These are phyloP conservation scores for Ostrea edulis DNA, from an alignment of 1,140 invertebrate genomes.

Conservation along the genomic window DNA sequence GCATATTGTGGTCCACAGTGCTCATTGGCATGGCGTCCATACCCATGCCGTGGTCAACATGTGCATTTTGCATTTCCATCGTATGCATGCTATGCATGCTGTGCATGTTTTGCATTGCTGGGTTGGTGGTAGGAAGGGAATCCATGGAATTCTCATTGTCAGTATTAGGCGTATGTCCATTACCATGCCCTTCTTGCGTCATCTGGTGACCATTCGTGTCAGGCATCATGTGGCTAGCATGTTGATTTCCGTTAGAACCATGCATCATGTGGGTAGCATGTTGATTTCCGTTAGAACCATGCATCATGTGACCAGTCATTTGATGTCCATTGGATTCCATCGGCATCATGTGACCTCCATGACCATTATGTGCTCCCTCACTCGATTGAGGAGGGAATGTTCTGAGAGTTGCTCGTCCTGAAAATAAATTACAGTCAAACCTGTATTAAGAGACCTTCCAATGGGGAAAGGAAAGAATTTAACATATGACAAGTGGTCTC, in stretches of 20 bases:
- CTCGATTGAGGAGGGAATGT: not conserved
- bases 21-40: not conserved
- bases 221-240: not conserved
- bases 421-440: not conserved
- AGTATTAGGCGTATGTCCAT: not conserved
- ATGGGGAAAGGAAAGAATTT: too few species aligned
- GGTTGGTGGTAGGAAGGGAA: not conserved
- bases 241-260: not conserved
- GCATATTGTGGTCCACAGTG: not conserved
- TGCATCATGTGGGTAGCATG: slow-evolving; percentile 14
- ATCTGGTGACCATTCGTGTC: not conserved
- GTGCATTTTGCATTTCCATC: not conserved
- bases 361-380: slow-evolving; percentile 1
- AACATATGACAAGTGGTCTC: too few species aligned
- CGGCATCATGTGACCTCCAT: slow-evolving; percentile 37
- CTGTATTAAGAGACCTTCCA: too few species aligned
- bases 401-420: slow-evolving; percentile 6
- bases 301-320: not conserved
- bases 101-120: not conserved
- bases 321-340: slow-evolving; percentile 31
- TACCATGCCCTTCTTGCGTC: not conserved
- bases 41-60: not conserved
- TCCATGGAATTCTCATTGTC: slow-evolving; percentile 23
- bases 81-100: slow-evolving; percentile 13
- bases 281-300: not conserved